Base-by-base conservation (phyloP, 2,797 vertebrate species). In the Xerus rutilus region DNA sequence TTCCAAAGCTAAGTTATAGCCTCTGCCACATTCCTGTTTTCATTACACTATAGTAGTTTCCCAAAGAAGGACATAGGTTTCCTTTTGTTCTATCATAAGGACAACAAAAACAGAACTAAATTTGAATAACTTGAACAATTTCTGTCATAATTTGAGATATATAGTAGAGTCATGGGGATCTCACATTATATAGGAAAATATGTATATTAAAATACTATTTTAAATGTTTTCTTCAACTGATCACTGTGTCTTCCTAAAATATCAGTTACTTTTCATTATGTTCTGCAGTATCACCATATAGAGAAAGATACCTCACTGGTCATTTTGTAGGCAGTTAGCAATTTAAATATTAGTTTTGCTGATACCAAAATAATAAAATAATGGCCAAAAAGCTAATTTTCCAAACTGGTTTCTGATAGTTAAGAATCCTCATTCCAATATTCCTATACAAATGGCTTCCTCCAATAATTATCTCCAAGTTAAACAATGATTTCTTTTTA, bases 1-100 rank as follows among this genome's bases (percentile, higher is more conserved):
- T 72, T 95, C 94, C 83, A 96, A 96, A 97, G 7, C 32, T 69
- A 94, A 73, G 81, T 96, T 96, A 79, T 47, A 97, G 91, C 4
- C 83, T 95, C 87, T 78, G 62, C 32, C 57, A 32, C 86, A 84
- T 45, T 77, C 13, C 14, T 95, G 93, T 89, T 94, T 79, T 96
- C 0, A 14, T 89, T 93, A n/a, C 57, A 72, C 13, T 76, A 47
- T 0, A 2, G 64, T 45, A 93, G 49, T 47, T 86, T 96, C 70
- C 39, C 81, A 57, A 43, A 85, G 1, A 76, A 82, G 45, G 64
- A 0, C 3, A 0, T 85, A 39, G 39, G 39, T 39, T 39, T 39
- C 39, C 39, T 85, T 9, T 17, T 23, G 18, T 67, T 39, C 11
- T 69, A 64, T 77, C 12, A 18, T 25, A 79, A 90, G 25, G 21